Base-by-base conservation (phyloP, 2,888 invertebrate species). In the Abscondita cerata region DNA sequence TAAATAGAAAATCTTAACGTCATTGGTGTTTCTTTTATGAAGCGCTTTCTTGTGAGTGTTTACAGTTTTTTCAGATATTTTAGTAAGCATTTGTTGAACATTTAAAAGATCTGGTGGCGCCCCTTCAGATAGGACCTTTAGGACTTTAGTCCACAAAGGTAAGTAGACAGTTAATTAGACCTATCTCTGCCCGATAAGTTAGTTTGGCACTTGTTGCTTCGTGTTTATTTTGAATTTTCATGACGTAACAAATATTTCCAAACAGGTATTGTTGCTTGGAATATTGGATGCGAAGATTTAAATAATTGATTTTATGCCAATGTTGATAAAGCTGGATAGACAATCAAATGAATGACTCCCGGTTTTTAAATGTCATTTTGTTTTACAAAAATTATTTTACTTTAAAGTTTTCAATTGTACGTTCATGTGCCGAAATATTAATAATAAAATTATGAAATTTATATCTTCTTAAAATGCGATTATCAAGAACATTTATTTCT, bases 101-200 rank as follows among this genome's bases (percentile, higher is more conserved):
- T n/a, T n/a, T n/a, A n/a, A n/a, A n/a, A n/a, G 93, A 72, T 93
- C 93, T 0, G 92, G 92, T 0, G 92, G 92, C 0, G 89, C 89
- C 71, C 72, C 79, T 0, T 89, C 86, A n/a, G 85, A 85, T 65
- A 92, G 92, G 70, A 89, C 91, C 0, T 92, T 93, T 80, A 86
- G n/a, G n/a, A n/a, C n/a, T n/a, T n/a, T n/a, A n/a, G n/a, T n/a
- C n/a, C n/a, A n/a, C n/a, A 85, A 73, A 89, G 75, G 1, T 93
- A 93, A 74, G 93, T 93, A 0, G 93, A 93, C 0, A 89, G 91
- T 15, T 91, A 93, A 0, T 80, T 93, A 11, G 89, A 90, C 0
- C 93, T 93, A 68, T 88, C 90, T 1, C 78, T 88, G 53, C 80
- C 80, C 60, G 84, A 83, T 47, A 70, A 77, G 40, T 74, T 76